Evolutionary conservation across 2,888 invertebrate genomes (phyloP).

Genomic region (Scaptomyza parva): DNA sequence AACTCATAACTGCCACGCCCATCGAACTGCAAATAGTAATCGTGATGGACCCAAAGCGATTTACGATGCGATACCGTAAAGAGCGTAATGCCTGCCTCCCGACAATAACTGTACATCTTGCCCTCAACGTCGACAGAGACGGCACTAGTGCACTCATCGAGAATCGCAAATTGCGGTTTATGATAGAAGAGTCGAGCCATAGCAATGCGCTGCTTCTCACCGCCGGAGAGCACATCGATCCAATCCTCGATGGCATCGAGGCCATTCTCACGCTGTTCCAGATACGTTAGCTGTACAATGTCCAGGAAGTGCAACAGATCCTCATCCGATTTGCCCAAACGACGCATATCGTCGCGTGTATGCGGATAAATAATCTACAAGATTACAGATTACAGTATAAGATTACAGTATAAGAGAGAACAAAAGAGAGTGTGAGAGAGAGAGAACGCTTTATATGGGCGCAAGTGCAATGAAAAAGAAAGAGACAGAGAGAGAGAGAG

Average conservation of each 20-base stretch:
- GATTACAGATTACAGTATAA: too few relatives aligned
- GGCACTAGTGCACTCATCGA: slow-evolving; percentile 99
- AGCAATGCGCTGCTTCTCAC: slow-evolving; percentile 99
- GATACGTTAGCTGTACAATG: slow-evolving; percentile 93
- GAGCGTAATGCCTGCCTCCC: slow-evolving; percentile 93
- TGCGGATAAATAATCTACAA: slow-evolving; percentile 92
- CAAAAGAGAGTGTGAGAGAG: too few relatives aligned
- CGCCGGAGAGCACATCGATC: slow-evolving; percentile 99
- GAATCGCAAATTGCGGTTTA: slow-evolving; percentile 98
- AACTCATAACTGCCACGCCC: slow-evolving; percentile 96
- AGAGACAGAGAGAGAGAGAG: background rate
- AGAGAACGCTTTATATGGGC: background rate
- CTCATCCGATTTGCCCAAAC: slow-evolving; percentile 91
- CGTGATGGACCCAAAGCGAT: slow-evolving; percentile 98
- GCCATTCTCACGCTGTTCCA: slow-evolving; percentile 93
- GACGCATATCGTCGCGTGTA: slow-evolving; percentile 92
- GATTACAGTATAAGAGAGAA: background rate
- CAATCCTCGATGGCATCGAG: slow-evolving; percentile 98
- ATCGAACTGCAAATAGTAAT: slow-evolving; percentile 98
- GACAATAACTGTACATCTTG: slow-evolving; percentile 97
- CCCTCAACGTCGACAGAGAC: slow-evolving; percentile 99
- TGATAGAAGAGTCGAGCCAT: slow-evolving; percentile 99
- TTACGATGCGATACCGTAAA: slow-evolving; percentile 99
- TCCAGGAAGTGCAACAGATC: slow-evolving; percentile 91
- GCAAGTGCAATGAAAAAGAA: background rate